Base-by-base conservation (phyloP, 2,888 invertebrate species). In the Eupithecia exiguata region DNA sequence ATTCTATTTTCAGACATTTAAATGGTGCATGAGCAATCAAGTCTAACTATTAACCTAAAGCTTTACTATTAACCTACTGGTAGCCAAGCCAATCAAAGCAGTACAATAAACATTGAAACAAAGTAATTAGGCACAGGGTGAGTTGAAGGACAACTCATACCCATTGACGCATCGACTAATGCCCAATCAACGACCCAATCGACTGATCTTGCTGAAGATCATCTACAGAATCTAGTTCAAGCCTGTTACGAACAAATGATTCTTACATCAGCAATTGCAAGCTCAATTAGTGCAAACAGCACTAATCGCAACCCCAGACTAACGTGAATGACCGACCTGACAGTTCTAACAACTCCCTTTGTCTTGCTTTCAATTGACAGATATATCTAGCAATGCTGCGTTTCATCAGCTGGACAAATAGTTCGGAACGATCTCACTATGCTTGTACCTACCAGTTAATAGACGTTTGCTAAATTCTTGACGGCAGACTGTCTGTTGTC, bases 291-390 rank as follows among this genome's bases (percentile, higher is more conserved):
- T 82, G 79, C 84, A 83, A 83, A 83, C 84, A 84, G 84, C 84
- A 84, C 86, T 91, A 88, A 91, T 91, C 87, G 87, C 86, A 83
- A 87, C 84, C 86, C 88, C 92, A 92, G 89, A 87, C 88, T 79
- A 80, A 89, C 90, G 91, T 91, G 89, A 89, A 88, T 89, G 91
- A 89, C 89, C 88, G 87, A 82, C 84, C 87, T 87, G 83, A 80
- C 78, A 69, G 79, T 82, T 69, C 70, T 70, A 68, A 73, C 75
- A 58, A 80, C 58, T 76, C 74, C 68, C 69, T 75, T 75, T 70
- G 73, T 74, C 66, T 72, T 71, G 18, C 68, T 68, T 68, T 72
- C 68, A 72, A 72, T 72, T 72, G 68, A 68, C 63, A 70, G 70
- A 71, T 69, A 38, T 71, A 66, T 71, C 58, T 58, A 40, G 49